phyloP scores from a whole-genome alignment of 2,888 invertebrate genomes.

The Ormyrus pomaceus region DNA sequence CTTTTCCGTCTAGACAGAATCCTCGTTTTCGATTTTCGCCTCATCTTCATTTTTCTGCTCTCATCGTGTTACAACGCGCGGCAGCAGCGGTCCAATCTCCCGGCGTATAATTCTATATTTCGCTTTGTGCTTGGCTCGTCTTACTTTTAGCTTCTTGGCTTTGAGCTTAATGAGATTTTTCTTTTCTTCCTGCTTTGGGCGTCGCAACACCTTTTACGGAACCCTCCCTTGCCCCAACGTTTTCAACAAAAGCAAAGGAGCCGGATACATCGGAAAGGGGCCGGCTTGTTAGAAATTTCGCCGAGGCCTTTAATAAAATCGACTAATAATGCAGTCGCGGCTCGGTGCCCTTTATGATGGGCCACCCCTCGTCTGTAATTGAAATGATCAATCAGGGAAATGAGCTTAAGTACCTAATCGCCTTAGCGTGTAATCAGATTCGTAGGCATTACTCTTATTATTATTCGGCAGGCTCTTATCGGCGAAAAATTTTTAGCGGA shows the following conservation, averaged over 20 bases:
- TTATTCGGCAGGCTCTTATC: not conserved
- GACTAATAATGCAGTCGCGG: constrained; percentile 34
- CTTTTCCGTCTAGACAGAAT: constrained; percentile 9
- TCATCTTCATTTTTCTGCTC: constrained; percentile 45
- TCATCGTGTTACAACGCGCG: constrained; percentile 54
- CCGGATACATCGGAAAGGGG: not conserved
- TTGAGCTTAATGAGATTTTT: constrained; percentile 64
- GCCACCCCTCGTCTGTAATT: constrained; percentile 13
- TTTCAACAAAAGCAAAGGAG: constrained; percentile 16
- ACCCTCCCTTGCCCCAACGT: not conserved
- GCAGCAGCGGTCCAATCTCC: constrained; percentile 13
- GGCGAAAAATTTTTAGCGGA: too few relatives aligned
- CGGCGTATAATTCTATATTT: constrained; percentile 61
- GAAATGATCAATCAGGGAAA: constrained; percentile 46
- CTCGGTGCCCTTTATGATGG: not conserved
- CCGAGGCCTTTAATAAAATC: constrained; percentile 37
- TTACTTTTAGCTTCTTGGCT: constrained; percentile 60
- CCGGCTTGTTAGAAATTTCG: constrained; percentile 16
- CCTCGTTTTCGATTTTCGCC: constrained; percentile 41
- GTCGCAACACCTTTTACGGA: constrained; percentile 43
- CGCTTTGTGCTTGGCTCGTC: constrained; percentile 58
- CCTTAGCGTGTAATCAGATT: constrained; percentile 38
- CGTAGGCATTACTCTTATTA: not conserved
- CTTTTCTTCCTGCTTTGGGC: constrained; percentile 13
- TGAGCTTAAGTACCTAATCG: constrained; percentile 39